Base-by-base conservation (phyloP, 1,140 invertebrate species). In the Lethrus apterus region DNA sequence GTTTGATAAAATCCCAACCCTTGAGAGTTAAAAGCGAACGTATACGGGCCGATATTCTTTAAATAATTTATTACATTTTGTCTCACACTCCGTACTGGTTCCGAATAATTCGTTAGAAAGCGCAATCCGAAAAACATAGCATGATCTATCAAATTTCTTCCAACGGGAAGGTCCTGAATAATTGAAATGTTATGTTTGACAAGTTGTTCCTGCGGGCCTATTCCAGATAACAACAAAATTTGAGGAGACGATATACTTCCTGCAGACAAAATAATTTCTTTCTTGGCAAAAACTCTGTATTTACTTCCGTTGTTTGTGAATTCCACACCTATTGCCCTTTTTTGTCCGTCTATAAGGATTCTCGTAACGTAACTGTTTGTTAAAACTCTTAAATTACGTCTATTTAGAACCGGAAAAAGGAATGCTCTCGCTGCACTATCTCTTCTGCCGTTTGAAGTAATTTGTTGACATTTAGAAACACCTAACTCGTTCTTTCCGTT, bases 171-270 rank as follows among this genome's bases (percentile, higher is more conserved):
- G 19, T 81, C 70, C 2, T 53, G 17, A 0, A 81, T 47, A 0
- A 79, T 70, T 1, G 71, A 65, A 15, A 84, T 79, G 4, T 71
- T 70, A 21, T 79, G 48, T 2, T 73, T 57, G 14, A 65, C 57
- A 9, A 89, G 66, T 60, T 89, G 81, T 14, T 75, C 59, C n/a
- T 58, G 70, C 0, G 83, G 83, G 4, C 86, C 86, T 10, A 89
- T 72, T 3, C 86, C 86, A 1, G 83, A 86, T 1, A 88, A 55
- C 83, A 89, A 85, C 1, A 89, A 64, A 4, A 89, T 50, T 49
- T 86, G 80, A 0, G 84, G 79, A 0, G 78, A 77, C 44, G 80
- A 81, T 0, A 86, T 76, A 0, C 60, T 5, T 79, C 83, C 2
- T 87, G 40, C 40, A 5, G 40, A 42, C 14, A 42, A 2, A 17